Conservation (phyloP, 2,797 vertebrate genomes). For the Alexandromys oeconomus region DNA sequence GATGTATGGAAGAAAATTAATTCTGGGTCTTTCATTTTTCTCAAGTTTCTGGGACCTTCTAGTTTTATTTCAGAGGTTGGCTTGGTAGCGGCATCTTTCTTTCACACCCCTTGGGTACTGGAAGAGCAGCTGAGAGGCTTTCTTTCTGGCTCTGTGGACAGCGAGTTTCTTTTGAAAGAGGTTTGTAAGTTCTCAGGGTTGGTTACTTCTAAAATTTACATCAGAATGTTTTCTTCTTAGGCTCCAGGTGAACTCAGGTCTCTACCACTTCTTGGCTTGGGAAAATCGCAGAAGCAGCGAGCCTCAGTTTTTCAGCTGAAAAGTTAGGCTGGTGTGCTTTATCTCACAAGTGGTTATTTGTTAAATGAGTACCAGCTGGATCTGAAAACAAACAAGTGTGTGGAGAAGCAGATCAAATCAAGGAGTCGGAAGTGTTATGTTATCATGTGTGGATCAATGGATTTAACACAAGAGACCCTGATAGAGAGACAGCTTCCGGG, state of each 20-base stretch:
- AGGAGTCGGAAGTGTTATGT: not conserved
- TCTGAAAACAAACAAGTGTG: not conserved
- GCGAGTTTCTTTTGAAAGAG: not conserved
- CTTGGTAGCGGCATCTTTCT: slow-evolving; percentile 24
- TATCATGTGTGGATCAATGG: not conserved
- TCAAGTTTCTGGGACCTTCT: slow-evolving; percentile 62
- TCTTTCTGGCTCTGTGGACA: not conserved
- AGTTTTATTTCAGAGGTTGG: slow-evolving; percentile 68
- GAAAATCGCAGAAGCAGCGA: not conserved
- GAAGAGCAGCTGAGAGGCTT: not conserved
- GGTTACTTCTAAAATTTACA: slow-evolving; percentile 9
- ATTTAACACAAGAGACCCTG: not conserved
- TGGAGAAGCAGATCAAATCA: not conserved
- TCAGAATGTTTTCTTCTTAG: slow-evolving; percentile 30
- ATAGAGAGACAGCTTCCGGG: not conserved
- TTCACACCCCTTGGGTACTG: slow-evolving; percentile 29
- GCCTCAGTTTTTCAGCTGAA: not conserved
- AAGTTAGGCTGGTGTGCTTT: not conserved
- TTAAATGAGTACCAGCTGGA: not conserved
- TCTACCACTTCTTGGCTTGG: not conserved
- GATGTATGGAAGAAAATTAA: slow-evolving; percentile 76
- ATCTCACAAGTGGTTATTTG: not conserved
- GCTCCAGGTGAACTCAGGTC: not conserved
- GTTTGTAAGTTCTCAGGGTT: slow-evolving; percentile 7
- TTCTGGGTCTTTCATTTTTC: slow-evolving; percentile 75